These are phyloP conservation scores for Apodemus speciosus DNA, from an alignment of 2,113 vertebrate species.

Conservation along the genomic window DNA sequence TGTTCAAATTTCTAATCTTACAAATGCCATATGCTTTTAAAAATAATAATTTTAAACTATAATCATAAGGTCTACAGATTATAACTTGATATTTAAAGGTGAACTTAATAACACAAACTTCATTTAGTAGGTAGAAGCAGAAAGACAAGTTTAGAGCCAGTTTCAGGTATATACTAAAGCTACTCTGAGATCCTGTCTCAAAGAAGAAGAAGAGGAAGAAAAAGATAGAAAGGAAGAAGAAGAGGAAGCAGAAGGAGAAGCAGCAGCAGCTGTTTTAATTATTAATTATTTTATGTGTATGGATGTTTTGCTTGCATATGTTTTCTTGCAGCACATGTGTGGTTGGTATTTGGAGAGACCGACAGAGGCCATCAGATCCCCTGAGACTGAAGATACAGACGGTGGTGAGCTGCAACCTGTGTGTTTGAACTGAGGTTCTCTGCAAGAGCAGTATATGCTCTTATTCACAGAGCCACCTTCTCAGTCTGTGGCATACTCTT, in stretches of 20 bases:
- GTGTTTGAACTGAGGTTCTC: neutral
- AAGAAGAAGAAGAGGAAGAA: neutral
- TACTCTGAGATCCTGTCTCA: neutral
- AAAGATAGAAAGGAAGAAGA: too few species aligned
- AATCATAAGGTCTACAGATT: neutral
- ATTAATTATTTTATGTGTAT: neutral
- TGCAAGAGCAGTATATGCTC: neutral
- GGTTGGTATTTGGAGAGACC: neutral
- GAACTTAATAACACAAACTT: neutral
- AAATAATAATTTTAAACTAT: neutral
- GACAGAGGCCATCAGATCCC: neutral
- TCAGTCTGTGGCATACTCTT: neutral
- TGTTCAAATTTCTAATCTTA: neutral
- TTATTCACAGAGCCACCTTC: neutral
- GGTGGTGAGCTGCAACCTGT: neutral
- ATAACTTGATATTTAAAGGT: neutral
- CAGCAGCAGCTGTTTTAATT: neutral
- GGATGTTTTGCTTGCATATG: neutral
- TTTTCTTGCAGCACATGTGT: neutral
- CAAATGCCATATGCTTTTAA: neutral
- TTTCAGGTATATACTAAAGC: neutral
- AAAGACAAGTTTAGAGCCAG: neutral
- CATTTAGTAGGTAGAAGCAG: neutral
- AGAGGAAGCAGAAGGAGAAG: too few species aligned
- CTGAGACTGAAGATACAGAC: neutral